Evolutionary conservation across 2,888 invertebrate species (phyloP), one percentile per base, ranked within the genome.

Genomic region (Papilio gigon): DNA sequence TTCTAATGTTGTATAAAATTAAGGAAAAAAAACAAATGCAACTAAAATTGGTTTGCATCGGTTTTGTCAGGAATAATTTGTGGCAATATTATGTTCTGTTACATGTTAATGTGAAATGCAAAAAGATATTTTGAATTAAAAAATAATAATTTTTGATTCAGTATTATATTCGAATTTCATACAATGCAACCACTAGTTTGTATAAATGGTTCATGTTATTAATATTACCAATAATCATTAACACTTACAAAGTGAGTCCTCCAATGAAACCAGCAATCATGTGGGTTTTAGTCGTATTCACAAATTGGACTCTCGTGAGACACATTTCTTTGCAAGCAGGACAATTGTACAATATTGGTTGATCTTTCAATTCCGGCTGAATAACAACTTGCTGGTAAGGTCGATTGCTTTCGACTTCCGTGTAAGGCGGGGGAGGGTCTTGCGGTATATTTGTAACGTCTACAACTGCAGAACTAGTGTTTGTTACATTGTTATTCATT

Each of bases 181-280:
- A n/a, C n/a, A n/a, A n/a, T n/a, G n/a, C n/a, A n/a, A n/a, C n/a
- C n/a, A n/a, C n/a, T n/a, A n/a, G n/a, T n/a, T n/a, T n/a, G n/a
- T n/a, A n/a, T n/a, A n/a, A n/a, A n/a, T n/a, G n/a, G n/a, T n/a
- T n/a, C n/a, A n/a, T n/a, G n/a, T n/a, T n/a, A n/a, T n/a, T n/a
- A n/a, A n/a, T n/a, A n/a, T n/a, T n/a, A n/a, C n/a, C n/a, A n/a
- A n/a, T 3, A 40, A 25, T 59, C 33, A 11, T 44, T 14, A 20
- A 65, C 74, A 82, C 90, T 87, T 81, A 90, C 91, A 84, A 75
- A 69, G 89, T 87, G 62, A 86, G 81, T 64, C 91, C 92, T 78
- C 86, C 89, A 73, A 91, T 77, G 70, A 90, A 91, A 59, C 91
- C 92, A 73, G 90, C 89, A 25, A 88, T 65, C 82, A 91, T 79